Evolutionary conservation across 1,140 invertebrate genomes (phyloP), one percentile per base, ranked within the genome.

Genomic region (Leguminivora glycinivorella): DNA sequence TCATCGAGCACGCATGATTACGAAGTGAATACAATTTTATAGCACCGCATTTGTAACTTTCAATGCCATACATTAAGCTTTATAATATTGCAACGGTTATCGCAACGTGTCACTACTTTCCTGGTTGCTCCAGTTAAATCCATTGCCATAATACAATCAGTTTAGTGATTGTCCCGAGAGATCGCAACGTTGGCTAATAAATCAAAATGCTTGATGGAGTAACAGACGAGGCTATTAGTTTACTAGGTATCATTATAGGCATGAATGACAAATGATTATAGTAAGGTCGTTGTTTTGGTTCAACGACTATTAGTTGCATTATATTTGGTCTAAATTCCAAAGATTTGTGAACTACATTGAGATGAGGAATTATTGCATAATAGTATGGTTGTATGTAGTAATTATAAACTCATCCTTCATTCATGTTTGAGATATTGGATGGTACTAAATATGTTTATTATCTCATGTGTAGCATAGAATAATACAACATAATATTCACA

Each of bases 111-210:
- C 56, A 38, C 22, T 26, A 12, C 58, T 68, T 73, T 56, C 43
- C 56, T 70, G n/a, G 47, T 68, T 71, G 67, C 71, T 70, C 71
- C 74, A 75, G 70, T 75, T 72, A 75, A 47, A 69, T 56, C 67
- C 67, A 58, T 67, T 66, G 58, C 52, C 58, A 70, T 69, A 72
- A 68, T 70, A 72, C 63, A 68, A 24, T 56, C 69, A 69, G 63
- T 72, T 43, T 17, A 56, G 69, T 68, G 58, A 68, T 34, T 69
- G 69, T 71, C 63, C 60, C 40, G 70, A 26, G 68, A 75, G 66
- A 71, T 29, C 25, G 40, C 58, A 47, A 58, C 56, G 69, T 69
- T 67, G 25, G 34, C n/a, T 70, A 69, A 70, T 70, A 70, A 70
- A 70, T 70, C 69, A 70, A 70, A 70, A 63, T 63, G 58, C 25